A percentile compares a stretch with the other conserved stretches of the same genome.
Evolutionary conservation across 1,140 invertebrate genomes (phyloP).

Genomic region (Caenorhabditis briggsae): DNA sequence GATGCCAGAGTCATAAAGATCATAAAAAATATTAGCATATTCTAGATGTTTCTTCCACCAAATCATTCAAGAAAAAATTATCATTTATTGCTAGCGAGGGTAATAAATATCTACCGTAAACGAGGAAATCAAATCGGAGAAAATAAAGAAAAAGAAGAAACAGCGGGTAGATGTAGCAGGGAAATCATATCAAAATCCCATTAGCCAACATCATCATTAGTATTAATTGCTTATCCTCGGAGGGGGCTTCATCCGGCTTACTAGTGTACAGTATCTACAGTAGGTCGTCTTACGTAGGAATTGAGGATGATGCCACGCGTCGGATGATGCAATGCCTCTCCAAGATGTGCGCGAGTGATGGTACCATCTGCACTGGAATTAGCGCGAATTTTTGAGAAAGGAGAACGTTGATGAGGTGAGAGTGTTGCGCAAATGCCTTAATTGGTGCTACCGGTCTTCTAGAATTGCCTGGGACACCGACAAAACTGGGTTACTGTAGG

Average conservation of each 20-base stretch:
- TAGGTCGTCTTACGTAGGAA: not conserved
- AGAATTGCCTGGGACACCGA: not conserved
- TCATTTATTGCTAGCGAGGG: no score
- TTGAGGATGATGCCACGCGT: not conserved
- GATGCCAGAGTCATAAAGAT: no score
- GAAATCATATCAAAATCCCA: not conserved
- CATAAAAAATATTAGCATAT: no score
- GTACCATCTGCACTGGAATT: slow-evolving; percentile 45
- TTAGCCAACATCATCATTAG: slow-evolving; percentile 21
- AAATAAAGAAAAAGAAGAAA: no score
- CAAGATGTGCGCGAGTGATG: not conserved
- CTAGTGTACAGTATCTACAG: not conserved
- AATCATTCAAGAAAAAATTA: no score
- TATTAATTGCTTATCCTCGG: not conserved
- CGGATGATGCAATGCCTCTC: not conserved
- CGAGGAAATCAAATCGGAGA: no score
- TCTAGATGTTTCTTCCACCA: no score
- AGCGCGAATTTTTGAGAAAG: not conserved
- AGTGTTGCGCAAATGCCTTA: slow-evolving; percentile 34
- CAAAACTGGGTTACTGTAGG: no score
- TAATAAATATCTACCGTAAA: not conserved
- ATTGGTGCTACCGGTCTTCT: not conserved
- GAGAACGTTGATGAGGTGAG: slow-evolving; percentile 16
- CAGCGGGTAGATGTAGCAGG: no score
- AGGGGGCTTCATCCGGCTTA: no score